These are phyloP conservation scores for Metopolophium dirhodum DNA, from an alignment of 1,140 invertebrate genomes.

Conservation along the genomic window DNA sequence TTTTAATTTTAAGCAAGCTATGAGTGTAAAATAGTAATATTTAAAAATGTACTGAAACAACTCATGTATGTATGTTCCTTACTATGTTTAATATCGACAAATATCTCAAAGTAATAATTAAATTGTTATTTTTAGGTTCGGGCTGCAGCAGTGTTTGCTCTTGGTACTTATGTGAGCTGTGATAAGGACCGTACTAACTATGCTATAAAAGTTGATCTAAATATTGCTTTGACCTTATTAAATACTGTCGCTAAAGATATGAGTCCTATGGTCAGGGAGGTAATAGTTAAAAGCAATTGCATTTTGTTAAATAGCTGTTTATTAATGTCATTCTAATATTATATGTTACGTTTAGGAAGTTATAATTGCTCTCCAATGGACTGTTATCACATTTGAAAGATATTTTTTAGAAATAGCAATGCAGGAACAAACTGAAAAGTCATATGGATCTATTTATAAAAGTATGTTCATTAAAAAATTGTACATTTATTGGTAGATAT, in stretches of 20 bases:
- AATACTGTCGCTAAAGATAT: constrained; percentile 81
- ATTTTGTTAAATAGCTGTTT: background rate
- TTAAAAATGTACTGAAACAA: background rate
- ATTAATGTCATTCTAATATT: background rate
- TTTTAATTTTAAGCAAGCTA: background rate
- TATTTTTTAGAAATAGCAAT: constrained; percentile 83
- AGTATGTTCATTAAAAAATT: background rate
- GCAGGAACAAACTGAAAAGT: constrained; percentile 65
- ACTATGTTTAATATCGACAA: background rate
- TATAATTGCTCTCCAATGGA: constrained; percentile 85
- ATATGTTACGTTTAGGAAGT: constrained; percentile 68
- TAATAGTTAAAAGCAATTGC: constrained; percentile 63
- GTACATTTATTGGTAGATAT: background rate
- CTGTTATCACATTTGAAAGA: constrained; percentile 88
- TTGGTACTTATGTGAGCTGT: constrained; percentile 91
- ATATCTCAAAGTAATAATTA: background rate
- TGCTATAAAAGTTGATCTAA: constrained; percentile 91
- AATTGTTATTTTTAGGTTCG: constrained; percentile 68
- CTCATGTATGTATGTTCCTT: background rate
- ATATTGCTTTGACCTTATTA: constrained; percentile 84
- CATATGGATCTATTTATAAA: constrained; percentile 45
- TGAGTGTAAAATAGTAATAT: background rate
- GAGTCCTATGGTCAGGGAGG: constrained; percentile 86
- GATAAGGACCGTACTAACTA: constrained; percentile 84
- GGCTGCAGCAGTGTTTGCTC: constrained; percentile 87